Conservation (phyloP, 2,888 invertebrate genomes). For the Syritta pipiens region DNA sequence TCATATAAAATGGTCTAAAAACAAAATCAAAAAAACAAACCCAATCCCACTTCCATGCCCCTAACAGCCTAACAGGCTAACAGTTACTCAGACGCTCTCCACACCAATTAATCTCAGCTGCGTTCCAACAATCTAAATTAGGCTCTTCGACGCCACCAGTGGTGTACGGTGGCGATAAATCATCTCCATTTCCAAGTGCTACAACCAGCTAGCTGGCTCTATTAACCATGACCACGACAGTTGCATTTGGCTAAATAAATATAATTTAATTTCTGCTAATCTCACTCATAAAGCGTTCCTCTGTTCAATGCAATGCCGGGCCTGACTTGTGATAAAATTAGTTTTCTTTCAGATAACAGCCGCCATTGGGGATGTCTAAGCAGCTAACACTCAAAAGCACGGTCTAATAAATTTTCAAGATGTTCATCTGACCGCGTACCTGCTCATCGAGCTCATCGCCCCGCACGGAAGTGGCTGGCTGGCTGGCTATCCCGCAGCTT, state of each 20-base stretch:
- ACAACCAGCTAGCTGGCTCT: background rate
- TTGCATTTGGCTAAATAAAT: constrained; percentile 26
- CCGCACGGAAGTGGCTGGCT: constrained; percentile 50
- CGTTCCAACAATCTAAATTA: constrained; percentile 10
- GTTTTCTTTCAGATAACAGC: constrained; percentile 4
- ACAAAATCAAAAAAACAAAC: too few relatives aligned
- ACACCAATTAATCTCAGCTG: background rate
- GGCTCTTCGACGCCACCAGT: background rate
- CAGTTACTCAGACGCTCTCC: background rate
- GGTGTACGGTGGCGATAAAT: constrained; percentile 21
- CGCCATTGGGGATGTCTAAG: constrained; percentile 29
- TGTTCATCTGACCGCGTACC: constrained; percentile 64
- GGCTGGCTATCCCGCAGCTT: constrained; percentile 14
- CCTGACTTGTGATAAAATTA: too few relatives aligned
- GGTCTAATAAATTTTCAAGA: constrained; percentile 65
- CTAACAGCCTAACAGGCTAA: too few relatives aligned
- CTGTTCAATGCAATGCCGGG: background rate
- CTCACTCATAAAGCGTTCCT: constrained; percentile 11
- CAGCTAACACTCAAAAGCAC: constrained; percentile 48
- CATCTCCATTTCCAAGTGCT: background rate
- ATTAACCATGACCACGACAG: constrained; percentile 35
- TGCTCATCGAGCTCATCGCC: constrained; percentile 56
- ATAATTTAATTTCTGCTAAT: constrained; percentile 22
- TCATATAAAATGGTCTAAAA: too few relatives aligned
- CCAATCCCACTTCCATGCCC: too few relatives aligned